Evolutionary conservation across 2,888 invertebrate species (phyloP).

Genomic region (Eugnorisma glareosa): DNA sequence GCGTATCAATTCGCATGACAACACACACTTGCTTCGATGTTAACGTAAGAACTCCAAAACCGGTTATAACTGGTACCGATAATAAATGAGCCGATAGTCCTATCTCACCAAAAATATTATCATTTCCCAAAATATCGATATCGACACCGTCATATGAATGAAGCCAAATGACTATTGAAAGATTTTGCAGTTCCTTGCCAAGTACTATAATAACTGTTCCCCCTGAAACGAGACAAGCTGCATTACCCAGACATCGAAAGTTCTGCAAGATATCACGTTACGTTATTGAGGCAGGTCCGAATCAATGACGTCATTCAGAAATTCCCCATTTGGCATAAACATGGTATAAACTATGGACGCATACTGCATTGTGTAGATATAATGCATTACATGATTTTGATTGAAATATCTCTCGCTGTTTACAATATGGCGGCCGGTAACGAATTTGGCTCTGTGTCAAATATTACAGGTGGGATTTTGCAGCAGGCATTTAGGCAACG

Average conservation of each 20-base stretch:
- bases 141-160: constrained; percentile 27
- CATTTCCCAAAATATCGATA: constrained; percentile 14
- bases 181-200: constrained; percentile 31
- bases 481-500: constrained; percentile 39
- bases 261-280: constrained; percentile 39
- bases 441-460: constrained; percentile 63
- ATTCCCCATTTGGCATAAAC: constrained; percentile 18
- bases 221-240: constrained; percentile 20
- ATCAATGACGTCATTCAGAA: constrained; percentile 30
- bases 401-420: constrained; percentile 56
- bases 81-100: constrained; percentile 4
- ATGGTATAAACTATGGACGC: background rate
- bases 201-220: constrained; percentile 43
- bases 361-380: constrained; percentile 19
- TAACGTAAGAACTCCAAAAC: background rate
- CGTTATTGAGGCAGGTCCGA: constrained; percentile 56
- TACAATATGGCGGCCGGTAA: constrained; percentile 47
- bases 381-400: constrained; percentile 61
- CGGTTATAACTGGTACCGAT: background rate
- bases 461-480: constrained; percentile 62
- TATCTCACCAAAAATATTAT: constrained; percentile 2
- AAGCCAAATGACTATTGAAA: constrained; percentile 33
- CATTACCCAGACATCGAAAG: constrained; percentile 26
- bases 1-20: background rate
- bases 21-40: constrained; percentile 7